These are phyloP conservation scores for Calameuta idolon DNA, from an alignment of 2,888 invertebrate species.

Conservation along the genomic window DNA sequence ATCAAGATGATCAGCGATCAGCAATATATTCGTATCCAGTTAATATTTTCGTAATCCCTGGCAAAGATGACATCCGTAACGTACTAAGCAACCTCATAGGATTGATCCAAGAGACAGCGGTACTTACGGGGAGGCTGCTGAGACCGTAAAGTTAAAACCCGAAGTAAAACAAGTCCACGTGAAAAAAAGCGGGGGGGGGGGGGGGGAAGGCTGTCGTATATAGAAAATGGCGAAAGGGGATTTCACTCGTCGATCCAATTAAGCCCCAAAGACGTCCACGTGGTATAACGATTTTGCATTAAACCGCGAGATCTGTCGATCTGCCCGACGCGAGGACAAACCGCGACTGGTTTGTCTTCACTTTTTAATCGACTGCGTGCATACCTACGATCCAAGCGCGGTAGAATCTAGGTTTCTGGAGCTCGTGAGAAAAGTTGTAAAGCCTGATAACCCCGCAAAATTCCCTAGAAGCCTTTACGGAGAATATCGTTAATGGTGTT, in stretches of 20 bases:
- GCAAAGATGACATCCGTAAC: background rate
- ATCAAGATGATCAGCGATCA: background rate
- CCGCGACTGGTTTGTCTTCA: conserved; percentile 46
- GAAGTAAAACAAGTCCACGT: background rate
- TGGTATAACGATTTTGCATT: background rate
- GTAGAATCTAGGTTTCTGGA: conserved; percentile 53
- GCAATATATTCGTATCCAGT: conserved; percentile 7
- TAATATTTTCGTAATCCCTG: conserved; percentile 3
- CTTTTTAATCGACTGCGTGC: conserved; percentile 42
- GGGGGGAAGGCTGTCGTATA: background rate
- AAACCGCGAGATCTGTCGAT: background rate
- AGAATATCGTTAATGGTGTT: background rate
- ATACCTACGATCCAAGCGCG: conserved; percentile 15
- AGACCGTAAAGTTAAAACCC: background rate
- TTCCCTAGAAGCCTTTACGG: background rate
- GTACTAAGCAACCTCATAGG: background rate
- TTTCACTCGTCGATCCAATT: background rate
- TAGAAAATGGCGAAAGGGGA: background rate
- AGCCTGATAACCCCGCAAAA: background rate
- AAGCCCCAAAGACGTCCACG: background rate
- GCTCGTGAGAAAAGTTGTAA: conserved; percentile 18
- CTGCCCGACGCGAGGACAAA: background rate
- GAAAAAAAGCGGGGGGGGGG: too few species aligned
- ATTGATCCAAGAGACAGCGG: background rate
- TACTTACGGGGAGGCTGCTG: background rate